phyloP scores from a whole-genome alignment of 2,888 invertebrate genomes.

The Fragum whitleyi region DNA sequence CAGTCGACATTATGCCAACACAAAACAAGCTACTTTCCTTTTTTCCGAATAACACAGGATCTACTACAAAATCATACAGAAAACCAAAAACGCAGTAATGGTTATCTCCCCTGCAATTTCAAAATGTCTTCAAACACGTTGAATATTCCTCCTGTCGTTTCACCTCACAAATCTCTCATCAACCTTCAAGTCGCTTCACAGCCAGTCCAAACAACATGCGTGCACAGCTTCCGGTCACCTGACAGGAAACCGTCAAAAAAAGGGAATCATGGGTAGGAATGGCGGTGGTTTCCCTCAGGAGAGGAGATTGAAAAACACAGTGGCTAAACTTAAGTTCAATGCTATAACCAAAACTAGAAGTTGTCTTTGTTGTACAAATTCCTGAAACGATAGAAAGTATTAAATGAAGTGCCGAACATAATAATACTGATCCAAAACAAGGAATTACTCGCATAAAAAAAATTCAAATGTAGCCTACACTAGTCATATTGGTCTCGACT shows the following conservation, averaged over 20 bases:
- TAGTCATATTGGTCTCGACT: too few relatives aligned
- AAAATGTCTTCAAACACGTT: too few relatives aligned
- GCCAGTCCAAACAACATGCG: slow-evolving; percentile 14
- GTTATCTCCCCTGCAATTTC: slow-evolving; percentile 8
- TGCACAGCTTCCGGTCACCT: slow-evolving; percentile 35
- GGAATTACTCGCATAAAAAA: background rate
- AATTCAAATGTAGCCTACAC: too few relatives aligned
- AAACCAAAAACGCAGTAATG: background rate
- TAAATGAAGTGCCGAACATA: too few relatives aligned
- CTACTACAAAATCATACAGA: background rate
- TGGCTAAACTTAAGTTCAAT: slow-evolving; percentile 84
- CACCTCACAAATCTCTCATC: slow-evolving; percentile 1
- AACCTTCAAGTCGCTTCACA: background rate
- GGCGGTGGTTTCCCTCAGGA: slow-evolving; percentile 73
- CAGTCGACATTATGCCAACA: too few relatives aligned
- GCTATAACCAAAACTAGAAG: slow-evolving; percentile 84
- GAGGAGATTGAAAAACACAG: slow-evolving; percentile 84
- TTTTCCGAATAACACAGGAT: background rate
- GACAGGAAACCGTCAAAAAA: slow-evolving; percentile 56
- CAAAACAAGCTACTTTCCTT: too few relatives aligned
- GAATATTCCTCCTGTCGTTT: background rate
- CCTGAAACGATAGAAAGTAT: slow-evolving; percentile 75
- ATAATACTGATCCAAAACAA: background rate
- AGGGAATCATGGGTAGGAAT: slow-evolving; percentile 67
- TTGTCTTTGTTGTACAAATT: slow-evolving; percentile 84